A percentile compares a stretch with the other conserved stretches of the same genome.
phyloP scores from a whole-genome alignment of 2,113 vertebrate species.

The Cinclus cinclus region DNA sequence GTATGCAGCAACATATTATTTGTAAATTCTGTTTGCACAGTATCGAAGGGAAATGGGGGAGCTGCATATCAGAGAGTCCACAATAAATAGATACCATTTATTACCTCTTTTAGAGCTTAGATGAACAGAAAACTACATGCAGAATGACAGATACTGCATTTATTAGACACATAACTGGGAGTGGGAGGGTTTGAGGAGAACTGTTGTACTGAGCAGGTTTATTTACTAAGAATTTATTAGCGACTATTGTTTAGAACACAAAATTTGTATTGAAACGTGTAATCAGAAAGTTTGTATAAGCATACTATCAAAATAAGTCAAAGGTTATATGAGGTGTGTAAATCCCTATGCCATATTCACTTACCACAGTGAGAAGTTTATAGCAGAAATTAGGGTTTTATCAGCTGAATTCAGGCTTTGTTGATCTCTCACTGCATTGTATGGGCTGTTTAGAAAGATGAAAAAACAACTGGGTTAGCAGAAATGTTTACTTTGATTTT shows the following conservation, averaged over 20 bases:
- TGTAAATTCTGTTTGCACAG: not conserved
- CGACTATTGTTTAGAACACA: not conserved
- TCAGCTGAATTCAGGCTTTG: not conserved
- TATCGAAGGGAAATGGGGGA: not conserved
- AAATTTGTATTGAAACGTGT: not conserved
- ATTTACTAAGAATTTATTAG: not conserved
- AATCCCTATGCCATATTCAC: not conserved
- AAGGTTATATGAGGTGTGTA: not conserved
- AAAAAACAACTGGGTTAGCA: not conserved
- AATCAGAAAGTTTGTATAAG: not conserved
- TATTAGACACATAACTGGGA: not conserved
- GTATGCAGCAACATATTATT: not conserved
- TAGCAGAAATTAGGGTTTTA: not conserved
- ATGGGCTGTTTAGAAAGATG: not conserved
- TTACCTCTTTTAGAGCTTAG: not conserved
- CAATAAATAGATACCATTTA: not conserved
- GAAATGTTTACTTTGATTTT: conserved; percentile 66
- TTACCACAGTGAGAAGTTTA: not conserved
- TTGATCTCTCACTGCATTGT: not conserved
- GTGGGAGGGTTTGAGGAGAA: not conserved
- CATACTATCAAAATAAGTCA: not conserved
- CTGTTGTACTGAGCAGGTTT: not conserved
- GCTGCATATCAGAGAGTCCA: not conserved
- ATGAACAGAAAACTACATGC: not conserved
- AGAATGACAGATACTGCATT: not conserved